A percentile compares a stretch with the other conserved stretches of the same genome.
Evolutionary conservation across 2,113 vertebrate species (phyloP).

Genomic region (Desmodus rotundus): DNA sequence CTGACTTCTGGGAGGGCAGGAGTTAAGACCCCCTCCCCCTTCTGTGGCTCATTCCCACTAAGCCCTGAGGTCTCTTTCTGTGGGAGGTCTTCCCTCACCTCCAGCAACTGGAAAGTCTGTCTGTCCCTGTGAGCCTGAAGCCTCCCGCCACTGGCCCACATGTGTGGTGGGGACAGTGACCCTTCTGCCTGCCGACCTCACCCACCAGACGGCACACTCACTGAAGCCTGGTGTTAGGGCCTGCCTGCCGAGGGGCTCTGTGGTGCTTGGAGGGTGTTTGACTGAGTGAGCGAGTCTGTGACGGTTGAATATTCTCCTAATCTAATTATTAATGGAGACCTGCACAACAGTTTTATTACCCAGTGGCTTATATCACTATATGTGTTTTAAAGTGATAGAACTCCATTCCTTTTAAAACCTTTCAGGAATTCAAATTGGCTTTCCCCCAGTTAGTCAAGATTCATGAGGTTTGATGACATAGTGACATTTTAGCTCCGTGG

Average conservation of each 20-base stretch:
- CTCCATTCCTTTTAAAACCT: neutral
- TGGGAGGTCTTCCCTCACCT: neutral
- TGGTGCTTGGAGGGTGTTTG: neutral
- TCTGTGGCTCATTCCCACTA: neutral
- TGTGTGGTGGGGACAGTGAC: fast-evolving
- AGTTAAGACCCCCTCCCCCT: neutral
- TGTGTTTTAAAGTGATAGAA: neutral
- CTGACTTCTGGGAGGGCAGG: neutral
- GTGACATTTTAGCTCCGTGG: neutral
- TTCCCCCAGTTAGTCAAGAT: slow-evolving; percentile 13
- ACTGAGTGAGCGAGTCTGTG: neutral
- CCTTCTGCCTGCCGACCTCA: fast-evolving
- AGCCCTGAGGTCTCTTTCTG: neutral
- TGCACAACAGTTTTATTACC: neutral
- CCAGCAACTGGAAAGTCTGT: neutral
- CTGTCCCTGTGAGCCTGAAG: fast-evolving
- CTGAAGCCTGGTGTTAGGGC: neutral
- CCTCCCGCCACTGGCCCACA: fast-evolving
- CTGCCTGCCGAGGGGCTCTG: neutral
- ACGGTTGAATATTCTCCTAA: neutral
- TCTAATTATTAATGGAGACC: neutral
- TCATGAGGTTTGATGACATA: neutral
- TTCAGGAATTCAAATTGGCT: slow-evolving; percentile 16
- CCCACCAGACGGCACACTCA: fast-evolving
- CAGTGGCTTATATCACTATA: neutral